Conservation (phyloP, 2,797 vertebrate species). For the Ciconia nigra region DNA sequence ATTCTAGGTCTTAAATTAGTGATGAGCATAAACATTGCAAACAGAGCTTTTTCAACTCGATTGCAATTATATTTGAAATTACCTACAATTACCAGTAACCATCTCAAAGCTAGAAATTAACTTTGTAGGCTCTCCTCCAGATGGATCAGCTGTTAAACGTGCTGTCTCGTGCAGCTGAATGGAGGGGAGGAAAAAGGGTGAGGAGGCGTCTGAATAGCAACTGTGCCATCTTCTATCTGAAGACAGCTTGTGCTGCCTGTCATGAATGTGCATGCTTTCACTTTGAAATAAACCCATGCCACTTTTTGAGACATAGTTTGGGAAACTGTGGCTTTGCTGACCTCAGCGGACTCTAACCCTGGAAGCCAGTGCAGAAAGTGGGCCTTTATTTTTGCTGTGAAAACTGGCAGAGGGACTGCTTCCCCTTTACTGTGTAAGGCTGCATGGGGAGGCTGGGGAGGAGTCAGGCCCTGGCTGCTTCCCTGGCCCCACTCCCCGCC, state of each 20-base stretch:
- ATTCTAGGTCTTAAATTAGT: conserved; percentile 87
- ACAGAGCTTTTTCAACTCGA: conserved; percentile 82
- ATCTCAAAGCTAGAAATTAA: conserved; percentile 87
- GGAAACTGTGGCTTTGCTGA: background rate
- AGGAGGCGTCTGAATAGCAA: background rate
- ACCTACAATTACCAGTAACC: conserved; percentile 89
- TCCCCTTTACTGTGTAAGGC: background rate
- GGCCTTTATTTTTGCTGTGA: background rate
- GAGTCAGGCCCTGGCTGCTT: background rate
- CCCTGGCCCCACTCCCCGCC: background rate
- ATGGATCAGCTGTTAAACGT: conserved; percentile 82
- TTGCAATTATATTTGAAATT: conserved; percentile 90
- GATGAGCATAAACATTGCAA: conserved; percentile 85
- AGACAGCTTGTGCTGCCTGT: background rate
- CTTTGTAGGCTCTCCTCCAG: conserved; percentile 83
- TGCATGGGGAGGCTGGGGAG: background rate
- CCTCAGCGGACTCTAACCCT: background rate
- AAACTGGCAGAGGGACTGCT: background rate
- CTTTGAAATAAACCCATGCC: background rate
- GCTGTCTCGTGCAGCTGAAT: conserved; percentile 33
- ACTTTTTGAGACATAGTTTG: background rate
- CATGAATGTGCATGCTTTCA: background rate
- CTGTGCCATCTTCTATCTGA: background rate
- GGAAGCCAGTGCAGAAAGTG: background rate
- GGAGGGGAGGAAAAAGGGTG: background rate